Evolutionary conservation across 1,140 invertebrate species (phyloP).

Genomic region (Apolygus lucorum): DNA sequence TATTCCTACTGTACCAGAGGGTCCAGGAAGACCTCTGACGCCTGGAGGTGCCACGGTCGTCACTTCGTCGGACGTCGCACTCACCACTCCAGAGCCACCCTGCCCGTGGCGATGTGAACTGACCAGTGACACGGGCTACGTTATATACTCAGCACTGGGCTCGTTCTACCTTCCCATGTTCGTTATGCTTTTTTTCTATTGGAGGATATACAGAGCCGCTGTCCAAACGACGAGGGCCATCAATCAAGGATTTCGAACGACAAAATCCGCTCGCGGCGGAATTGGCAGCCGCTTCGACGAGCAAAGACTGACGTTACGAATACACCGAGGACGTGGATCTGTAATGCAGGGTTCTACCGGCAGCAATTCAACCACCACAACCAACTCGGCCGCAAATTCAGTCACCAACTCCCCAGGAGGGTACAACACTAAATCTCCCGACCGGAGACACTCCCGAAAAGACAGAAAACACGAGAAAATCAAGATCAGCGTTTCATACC

Average conservation of each 20-base stretch:
- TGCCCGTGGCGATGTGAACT: constrained; percentile 82
- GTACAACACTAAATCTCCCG: constrained; percentile 17
- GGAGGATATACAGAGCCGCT: constrained; percentile 87
- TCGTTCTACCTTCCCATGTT: constrained; percentile 95
- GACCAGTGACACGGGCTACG: constrained; percentile 77
- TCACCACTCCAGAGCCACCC: constrained; percentile 35
- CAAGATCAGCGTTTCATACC: constrained; percentile 73
- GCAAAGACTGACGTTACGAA: constrained; percentile 78
- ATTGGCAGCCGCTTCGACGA: constrained; percentile 66
- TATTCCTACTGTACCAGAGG: constrained; percentile 1
- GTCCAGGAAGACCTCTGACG: constrained; percentile 11
- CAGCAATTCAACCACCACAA: constrained; percentile 36
- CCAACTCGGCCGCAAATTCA: constrained; percentile 32
- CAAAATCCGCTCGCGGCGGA: constrained; percentile 55
- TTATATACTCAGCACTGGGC: constrained; percentile 80
- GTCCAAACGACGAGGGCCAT: constrained; percentile 81
- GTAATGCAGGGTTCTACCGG: constrained; percentile 49
- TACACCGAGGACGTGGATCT: constrained; percentile 70
- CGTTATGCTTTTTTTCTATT: constrained; percentile 95
- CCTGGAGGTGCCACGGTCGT: constrained; percentile 18
- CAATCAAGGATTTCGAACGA: constrained; percentile 86
- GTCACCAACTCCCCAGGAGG: constrained; percentile 31
- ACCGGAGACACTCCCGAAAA: constrained; percentile 18
- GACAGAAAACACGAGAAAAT: constrained; percentile 53
- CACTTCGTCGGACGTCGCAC: background rate